A percentile compares a stretch with the other conserved stretches of the same genome.
phyloP scores from a whole-genome alignment of 2,888 invertebrate species.

The Cephonodes hylas region DNA sequence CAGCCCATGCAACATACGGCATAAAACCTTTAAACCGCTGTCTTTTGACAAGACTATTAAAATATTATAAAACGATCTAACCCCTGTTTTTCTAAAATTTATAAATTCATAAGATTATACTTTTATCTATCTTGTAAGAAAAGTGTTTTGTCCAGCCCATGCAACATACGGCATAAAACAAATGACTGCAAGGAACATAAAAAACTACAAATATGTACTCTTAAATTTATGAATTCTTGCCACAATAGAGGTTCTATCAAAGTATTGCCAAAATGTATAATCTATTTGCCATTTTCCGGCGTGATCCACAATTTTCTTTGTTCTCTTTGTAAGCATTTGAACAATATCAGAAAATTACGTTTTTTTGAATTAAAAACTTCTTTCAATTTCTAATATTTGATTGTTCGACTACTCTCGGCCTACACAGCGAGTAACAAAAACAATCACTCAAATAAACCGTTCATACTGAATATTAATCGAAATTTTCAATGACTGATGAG shows the following conservation, averaged over 20 bases:
- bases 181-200: too few relatives aligned
- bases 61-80: too few relatives aligned
- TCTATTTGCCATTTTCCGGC: conserved; percentile 3
- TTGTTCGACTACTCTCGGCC: conserved; percentile 57
- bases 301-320: conserved; percentile 1
- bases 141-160: too few relatives aligned
- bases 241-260: conserved; percentile 8
- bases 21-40: too few relatives aligned
- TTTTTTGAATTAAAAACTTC: conserved; percentile 55
- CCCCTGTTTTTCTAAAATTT: too few relatives aligned
- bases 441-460: conserved; percentile 78
- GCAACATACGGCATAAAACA: too few relatives aligned
- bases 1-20: too few relatives aligned
- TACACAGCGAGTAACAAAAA: conserved; percentile 58
- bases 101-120: too few relatives aligned
- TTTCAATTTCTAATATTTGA: conserved; percentile 62
- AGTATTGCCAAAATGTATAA: background rate
- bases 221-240: background rate
- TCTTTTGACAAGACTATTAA: too few relatives aligned
- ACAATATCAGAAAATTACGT: conserved; percentile 56
- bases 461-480: conserved; percentile 80
- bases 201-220: background rate
- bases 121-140: too few relatives aligned
- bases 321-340: background rate
- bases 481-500: conserved; percentile 74